Evolutionary conservation across 2,797 vertebrate species (phyloP), one percentile per base, ranked within the genome.

Genomic region (Naso thynnoides): DNA sequence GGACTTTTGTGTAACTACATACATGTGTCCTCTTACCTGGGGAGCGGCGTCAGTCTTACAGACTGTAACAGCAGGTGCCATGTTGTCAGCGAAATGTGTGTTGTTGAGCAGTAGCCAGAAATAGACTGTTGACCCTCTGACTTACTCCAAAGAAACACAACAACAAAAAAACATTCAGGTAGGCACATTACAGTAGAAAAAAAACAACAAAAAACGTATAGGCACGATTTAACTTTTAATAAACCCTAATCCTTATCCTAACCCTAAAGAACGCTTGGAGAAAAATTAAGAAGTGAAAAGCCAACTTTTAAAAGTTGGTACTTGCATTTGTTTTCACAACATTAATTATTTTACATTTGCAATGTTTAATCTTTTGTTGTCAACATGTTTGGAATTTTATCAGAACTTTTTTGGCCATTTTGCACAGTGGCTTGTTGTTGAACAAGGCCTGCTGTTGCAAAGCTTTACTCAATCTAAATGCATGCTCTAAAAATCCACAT

Each of bases 21-120:
- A 47, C 75, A 70, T 78, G 75, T 80, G 78, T 87, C 52, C 29
- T 31, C 26, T 55, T 73, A 76, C 74, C 85, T 70, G 55, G 81
- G 81, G 83, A 84, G 53, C 61, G 33, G 79, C 38, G 45, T 88
- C 75, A 64, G 64, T 89, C 77, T 85, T 75, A 24, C 18, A 33
- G 60, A 47, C 47, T 55, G 38, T 58, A 57, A 38, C 26, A 76
- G 60, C 69, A 68, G 71, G 68, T 85, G 81, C 65, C 73, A 62
- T 49, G 70, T 77, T 89, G 89, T 87, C 81, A 90, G 71, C 78
- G 68, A 55, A 77, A 84, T 19, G 31, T 74, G 58, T 80, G 77
- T 74, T 81, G 82, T 74, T 81, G 82, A 74, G 79, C 67, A 71
- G 81, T 29, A 76, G 82, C 88, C 86, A 86, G 79, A 88, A 85